phyloP scores from a whole-genome alignment of 2,888 invertebrate species.

The Craniophora ligustri region DNA sequence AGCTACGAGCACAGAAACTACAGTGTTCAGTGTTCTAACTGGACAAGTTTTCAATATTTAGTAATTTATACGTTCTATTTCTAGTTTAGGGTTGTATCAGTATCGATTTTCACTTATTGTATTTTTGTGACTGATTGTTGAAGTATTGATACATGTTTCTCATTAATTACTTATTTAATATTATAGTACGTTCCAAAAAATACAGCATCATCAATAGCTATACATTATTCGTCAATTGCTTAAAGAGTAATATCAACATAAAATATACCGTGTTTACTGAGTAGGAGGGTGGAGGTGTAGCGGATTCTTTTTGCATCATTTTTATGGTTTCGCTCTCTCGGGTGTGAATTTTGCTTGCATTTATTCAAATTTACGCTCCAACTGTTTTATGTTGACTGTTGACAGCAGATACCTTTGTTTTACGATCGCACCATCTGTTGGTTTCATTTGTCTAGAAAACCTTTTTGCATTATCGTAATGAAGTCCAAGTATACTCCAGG shows the following conservation, averaged over 20 bases:
- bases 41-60: conserved; percentile 63
- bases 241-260: conserved; percentile 2
- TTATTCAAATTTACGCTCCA: conserved; percentile 44
- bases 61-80: conserved; percentile 51
- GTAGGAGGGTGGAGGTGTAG: conserved; percentile 39
- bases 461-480: conserved; percentile 5
- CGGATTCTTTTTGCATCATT: conserved; percentile 66
- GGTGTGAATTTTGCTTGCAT: conserved; percentile 60
- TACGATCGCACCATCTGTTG: conserved; percentile 42
- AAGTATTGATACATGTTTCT: too few relatives aligned
- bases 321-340: conserved; percentile 68
- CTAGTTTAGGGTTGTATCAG: conserved; percentile 7
- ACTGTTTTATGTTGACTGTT: conserved; percentile 43
- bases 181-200: too few relatives aligned
- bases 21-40: conserved; percentile 57
- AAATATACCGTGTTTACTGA: conserved; percentile 6
- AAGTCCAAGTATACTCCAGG: conserved; percentile 10
- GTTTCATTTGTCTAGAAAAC: conserved; percentile 27
- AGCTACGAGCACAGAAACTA: conserved; percentile 67
- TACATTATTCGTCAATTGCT: not conserved
- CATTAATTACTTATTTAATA: too few relatives aligned
- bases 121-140: too few relatives aligned
- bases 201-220: not conserved
- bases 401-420: conserved; percentile 39
- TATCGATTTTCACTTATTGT: conserved; percentile 15